phyloP scores from a whole-genome alignment of 1,140 invertebrate genomes.

The Trichonephila clavata region DNA sequence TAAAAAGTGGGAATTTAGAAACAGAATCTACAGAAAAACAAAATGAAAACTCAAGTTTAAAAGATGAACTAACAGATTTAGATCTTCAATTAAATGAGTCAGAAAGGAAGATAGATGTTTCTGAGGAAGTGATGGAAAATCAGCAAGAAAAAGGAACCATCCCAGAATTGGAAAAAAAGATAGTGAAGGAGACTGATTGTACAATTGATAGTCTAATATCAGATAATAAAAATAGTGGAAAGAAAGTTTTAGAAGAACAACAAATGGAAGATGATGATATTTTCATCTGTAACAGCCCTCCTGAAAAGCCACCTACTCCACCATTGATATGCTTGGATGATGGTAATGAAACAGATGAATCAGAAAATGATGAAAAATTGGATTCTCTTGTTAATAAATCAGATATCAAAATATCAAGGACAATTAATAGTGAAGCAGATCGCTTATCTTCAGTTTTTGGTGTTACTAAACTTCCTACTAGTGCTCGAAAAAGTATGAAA shows the following conservation, averaged over 20 bases:
- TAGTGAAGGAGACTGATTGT: not conserved
- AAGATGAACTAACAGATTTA: not conserved
- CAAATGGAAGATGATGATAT: slow-evolving; percentile 41
- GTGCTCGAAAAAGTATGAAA: slow-evolving; percentile 49
- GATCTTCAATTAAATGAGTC: not conserved
- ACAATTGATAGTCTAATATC: no score
- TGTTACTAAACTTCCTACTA: slow-evolving; percentile 1
- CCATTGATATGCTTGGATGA: slow-evolving; percentile 55
- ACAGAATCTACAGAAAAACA: not conserved
- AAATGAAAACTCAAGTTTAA: not conserved
- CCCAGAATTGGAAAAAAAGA: not conserved
- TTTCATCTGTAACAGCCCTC: slow-evolving; percentile 56
- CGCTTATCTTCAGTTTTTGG: not conserved
- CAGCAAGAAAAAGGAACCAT: not conserved
- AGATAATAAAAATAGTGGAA: not conserved
- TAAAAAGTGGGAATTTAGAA: not conserved
- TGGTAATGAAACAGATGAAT: slow-evolving; percentile 45
- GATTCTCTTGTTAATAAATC: not conserved
- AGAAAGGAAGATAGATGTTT: no score
- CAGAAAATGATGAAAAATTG: slow-evolving; percentile 31
- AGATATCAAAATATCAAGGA: not conserved
- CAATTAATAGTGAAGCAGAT: not conserved
- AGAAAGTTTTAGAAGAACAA: not conserved
- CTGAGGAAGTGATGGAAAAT: not conserved
- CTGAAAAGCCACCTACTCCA: slow-evolving; percentile 57